Evolutionary conservation across 2,113 vertebrate genomes (phyloP), one percentile per base, ranked within the genome.

Genomic region (Hyla sarda): DNA sequence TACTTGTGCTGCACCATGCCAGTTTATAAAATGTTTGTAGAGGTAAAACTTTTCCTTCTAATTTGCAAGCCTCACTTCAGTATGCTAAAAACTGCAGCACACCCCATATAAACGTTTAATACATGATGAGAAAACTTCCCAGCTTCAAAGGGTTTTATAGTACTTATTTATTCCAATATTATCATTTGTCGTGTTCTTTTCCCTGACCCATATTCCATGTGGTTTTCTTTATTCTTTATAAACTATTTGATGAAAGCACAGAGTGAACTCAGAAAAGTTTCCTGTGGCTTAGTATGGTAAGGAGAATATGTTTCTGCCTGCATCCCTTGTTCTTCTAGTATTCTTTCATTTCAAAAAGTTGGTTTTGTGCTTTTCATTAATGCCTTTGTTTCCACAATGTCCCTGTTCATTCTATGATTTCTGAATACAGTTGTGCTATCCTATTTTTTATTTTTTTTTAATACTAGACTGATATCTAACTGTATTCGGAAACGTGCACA

Each of bases 11-110:
- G 60, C 50, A 73, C 65, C 25, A 50, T 81, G 77, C 52, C 69
- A 74, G 69, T 50, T 74, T 48, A 73, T 84, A 76, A 76, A 76
- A 65, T n/a, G 28, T 84, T 58, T 84, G 73, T 37, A 48, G 72
- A 73, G 34, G 41, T 65, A 86, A 82, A 69, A 86, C 34, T 60
- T 81, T 86, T 48, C 41, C 50, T 47, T 82, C 77, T 74, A 86
- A 86, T 82, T 81, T 62, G 67, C 50, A 58, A 86, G 21, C 62
- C 67, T 86, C 78, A 86, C 19, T 86, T 50, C 52, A n/a, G 34
- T 81, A 81, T 82, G 52, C 65, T 73, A 86, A 86, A 60, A 60
- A 73, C 21, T 81, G 67, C 77, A 81, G 52, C 65, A 86, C 48
- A 73, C 84, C 52, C 84, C 52, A 72, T 82, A 81, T 62, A 37